Evolutionary conservation across 1,140 invertebrate species (phyloP).

Genomic region (Chrysomallon squamiferum): DNA sequence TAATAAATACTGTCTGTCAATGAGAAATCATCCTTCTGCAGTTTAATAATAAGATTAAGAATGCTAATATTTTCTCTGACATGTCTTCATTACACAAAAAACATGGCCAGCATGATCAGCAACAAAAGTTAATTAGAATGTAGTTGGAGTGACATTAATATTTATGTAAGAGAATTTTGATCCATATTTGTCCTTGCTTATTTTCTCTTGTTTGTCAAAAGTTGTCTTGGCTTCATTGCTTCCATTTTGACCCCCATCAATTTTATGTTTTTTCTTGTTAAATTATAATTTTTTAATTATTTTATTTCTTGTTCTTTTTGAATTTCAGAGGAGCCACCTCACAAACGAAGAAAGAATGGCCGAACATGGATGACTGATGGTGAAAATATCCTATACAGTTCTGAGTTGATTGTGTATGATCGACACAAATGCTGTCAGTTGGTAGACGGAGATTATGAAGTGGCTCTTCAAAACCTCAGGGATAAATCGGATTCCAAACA

Average conservation of each 20-base stretch:
- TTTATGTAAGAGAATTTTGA: too few species aligned
- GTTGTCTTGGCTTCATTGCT: too few species aligned
- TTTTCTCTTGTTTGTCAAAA: too few species aligned
- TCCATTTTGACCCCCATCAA: too few species aligned
- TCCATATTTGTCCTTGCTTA: too few species aligned
- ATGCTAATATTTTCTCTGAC: too few species aligned
- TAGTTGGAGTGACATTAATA: not conserved
- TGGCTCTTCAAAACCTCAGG: conserved; percentile 76
- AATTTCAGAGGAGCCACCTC: conserved; percentile 67
- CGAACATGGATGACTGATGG: conserved; percentile 57
- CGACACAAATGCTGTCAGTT: conserved; percentile 86
- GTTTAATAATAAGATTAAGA: too few species aligned
- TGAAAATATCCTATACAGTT: conserved; percentile 75
- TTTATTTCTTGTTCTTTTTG: not conserved
- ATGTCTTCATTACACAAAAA: too few species aligned
- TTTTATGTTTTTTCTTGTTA: too few species aligned
- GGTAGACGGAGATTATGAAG: conserved; percentile 88
- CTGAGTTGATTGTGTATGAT: conserved; percentile 89
- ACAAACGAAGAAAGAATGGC: conserved; percentile 70
- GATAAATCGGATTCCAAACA: conserved; percentile 27
- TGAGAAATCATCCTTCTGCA: too few species aligned
- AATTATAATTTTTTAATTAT: not conserved
- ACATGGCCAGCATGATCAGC: not conserved
- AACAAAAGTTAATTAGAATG: not conserved
- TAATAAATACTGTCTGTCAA: too few species aligned